Base-by-base conservation (phyloP, 1,140 invertebrate genomes). In the Magallana ariakensis region DNA sequence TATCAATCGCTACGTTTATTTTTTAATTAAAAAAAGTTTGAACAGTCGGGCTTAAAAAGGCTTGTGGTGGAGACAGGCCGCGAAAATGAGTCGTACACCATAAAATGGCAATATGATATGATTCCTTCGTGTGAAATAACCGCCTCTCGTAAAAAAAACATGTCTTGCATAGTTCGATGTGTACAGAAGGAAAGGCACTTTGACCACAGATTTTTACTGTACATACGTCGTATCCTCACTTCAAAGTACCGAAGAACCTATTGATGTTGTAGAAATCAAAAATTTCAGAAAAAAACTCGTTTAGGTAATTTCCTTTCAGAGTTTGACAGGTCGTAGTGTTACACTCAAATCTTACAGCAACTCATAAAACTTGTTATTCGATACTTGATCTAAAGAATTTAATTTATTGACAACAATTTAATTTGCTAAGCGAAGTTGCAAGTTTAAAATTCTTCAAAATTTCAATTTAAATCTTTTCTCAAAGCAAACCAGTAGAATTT, bases 381-480 rank as follows among this genome's bases (percentile, higher is more conserved):
- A 75, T 33, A 75, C 66, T 75, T 75, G 66, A 75, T 75, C 66
- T 75, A 75, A 75, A 75, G 66, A 22, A 26, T 22, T 75, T 60
- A n/a, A 60, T n/a, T 60, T 60, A 60, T 60, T 60, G 58, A 60
- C 5, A 60, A 60, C 58, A 60, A 13, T 60, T 60, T 60, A 60
- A 16, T 60, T 60, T 60, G 58, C 58, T 13, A 75, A 75, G 15
- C 33, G 66, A 75, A 26, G 66, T 75, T 75, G 8, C 66, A 22
- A 75, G 66, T 26, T 75, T 75, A 26, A 19, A 26, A 75, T 26
- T 75, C 22, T 11, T 75, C 26, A 75, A 75, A 33, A 33, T 75
- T 33, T 75, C 13, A 13, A 13, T 75, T 75, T 75, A 75, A 22
- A 75, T 75, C 66, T 13, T 75, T 19, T 26, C 22, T 75, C 66